These are phyloP conservation scores for Heliothis subflexa DNA, from an alignment of 1,140 invertebrate genomes.

Conservation along the genomic window DNA sequence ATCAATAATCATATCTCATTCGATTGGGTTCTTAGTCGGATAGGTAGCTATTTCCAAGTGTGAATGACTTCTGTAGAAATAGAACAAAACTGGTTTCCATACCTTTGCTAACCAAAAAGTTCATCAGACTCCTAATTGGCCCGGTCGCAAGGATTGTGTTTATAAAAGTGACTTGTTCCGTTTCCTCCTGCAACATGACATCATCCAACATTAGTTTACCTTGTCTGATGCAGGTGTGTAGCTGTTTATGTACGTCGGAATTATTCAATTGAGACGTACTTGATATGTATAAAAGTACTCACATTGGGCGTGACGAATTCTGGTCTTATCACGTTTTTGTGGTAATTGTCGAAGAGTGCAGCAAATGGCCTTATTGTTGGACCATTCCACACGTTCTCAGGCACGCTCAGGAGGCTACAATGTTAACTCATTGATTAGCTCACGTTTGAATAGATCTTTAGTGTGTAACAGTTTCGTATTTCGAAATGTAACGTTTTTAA, in stretches of 20 bases:
- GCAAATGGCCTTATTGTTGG: slow-evolving; percentile 80
- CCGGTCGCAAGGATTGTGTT: slow-evolving; percentile 81
- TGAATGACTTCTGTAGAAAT: background rate
- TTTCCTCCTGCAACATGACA: slow-evolving; percentile 77
- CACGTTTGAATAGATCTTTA: background rate
- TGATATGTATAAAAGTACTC: slow-evolving; percentile 54
- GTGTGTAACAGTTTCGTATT: background rate
- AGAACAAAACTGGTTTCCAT: slow-evolving; percentile 44
- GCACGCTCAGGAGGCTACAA: slow-evolving; percentile 75
- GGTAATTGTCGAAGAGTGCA: slow-evolving; percentile 83
- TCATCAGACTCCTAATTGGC: slow-evolving; percentile 77
- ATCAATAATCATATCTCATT: too few species aligned
- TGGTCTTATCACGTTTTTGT: slow-evolving; percentile 82
- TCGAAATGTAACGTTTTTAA: too few species aligned
- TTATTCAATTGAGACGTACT: slow-evolving; percentile 43
- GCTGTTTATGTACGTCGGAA: slow-evolving; percentile 18
- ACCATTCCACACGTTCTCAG: slow-evolving; percentile 81
- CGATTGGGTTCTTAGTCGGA: too few species aligned
- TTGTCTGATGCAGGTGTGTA: slow-evolving; percentile 37
- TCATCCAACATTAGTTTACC: slow-evolving; percentile 56
- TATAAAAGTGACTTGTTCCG: slow-evolving; percentile 79
- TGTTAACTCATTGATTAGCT: background rate
- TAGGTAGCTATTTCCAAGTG: too few species aligned
- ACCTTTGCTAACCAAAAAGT: slow-evolving; percentile 79
- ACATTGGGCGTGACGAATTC: slow-evolving; percentile 82